These are phyloP conservation scores for Periophthalmus modestus DNA, from an alignment of 2,113 vertebrate species.

Conservation along the genomic window DNA sequence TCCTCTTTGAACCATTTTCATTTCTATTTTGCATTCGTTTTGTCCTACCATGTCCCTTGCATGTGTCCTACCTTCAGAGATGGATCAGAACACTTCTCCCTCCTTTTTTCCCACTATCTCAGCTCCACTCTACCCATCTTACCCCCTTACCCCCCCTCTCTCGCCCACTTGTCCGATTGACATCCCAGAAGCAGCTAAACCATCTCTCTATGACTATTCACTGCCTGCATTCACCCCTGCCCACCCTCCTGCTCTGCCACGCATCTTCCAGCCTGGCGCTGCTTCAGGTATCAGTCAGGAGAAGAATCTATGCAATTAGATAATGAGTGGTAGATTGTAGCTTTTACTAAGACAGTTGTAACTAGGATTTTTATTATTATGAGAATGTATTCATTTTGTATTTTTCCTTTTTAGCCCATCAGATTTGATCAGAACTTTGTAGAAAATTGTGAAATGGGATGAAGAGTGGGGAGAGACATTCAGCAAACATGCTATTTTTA, in stretches of 20 bases:
- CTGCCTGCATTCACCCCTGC: conserved; percentile 65
- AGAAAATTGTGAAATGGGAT: background rate
- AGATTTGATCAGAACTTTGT: background rate
- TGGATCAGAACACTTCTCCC: conserved; percentile 38
- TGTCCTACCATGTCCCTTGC: conserved; percentile 3
- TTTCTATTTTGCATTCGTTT: background rate
- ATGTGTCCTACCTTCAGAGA: conserved; percentile 43
- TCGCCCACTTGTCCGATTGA: conserved; percentile 9
- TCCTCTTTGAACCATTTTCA: background rate
- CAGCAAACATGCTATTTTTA: background rate
- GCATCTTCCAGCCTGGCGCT: conserved; percentile 74
- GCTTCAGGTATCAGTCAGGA: conserved; percentile 69
- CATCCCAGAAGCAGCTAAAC: conserved; percentile 32
- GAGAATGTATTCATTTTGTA: background rate
- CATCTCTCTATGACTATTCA: conserved; percentile 61
- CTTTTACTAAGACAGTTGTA: background rate
- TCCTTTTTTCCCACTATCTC: conserved; percentile 52
- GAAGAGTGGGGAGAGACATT: background rate
- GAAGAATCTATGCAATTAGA: background rate
- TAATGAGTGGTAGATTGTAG: background rate
- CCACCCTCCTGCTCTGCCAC: conserved; percentile 76
- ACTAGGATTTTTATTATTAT: background rate
- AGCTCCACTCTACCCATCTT: conserved; percentile 26
- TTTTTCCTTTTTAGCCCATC: background rate
- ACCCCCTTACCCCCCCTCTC: conserved; percentile 30